phyloP scores from a whole-genome alignment of 2,888 invertebrate species.

The Macaria notata region DNA sequence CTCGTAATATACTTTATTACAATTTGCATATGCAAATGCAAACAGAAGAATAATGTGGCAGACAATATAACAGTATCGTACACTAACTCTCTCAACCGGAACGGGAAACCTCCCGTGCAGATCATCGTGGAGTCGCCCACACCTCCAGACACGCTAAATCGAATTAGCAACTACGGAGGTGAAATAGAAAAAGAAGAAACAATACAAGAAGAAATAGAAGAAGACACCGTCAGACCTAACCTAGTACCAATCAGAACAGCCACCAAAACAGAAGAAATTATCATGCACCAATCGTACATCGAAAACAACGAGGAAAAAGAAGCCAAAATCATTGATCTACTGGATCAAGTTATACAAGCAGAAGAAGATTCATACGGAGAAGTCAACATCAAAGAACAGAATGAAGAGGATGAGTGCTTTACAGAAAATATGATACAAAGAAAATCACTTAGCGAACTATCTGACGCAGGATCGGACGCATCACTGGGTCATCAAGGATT shows the following conservation, averaged over 20 bases:
- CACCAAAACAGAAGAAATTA: conserved; percentile 51
- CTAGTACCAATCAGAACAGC: conserved; percentile 26
- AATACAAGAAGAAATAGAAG: conserved; percentile 41
- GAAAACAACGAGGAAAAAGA: conserved; percentile 72
- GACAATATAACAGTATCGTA: conserved; percentile 44
- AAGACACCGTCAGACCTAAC: conserved; percentile 39
- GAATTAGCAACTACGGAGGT: conserved; percentile 48
- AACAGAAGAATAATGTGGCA: conserved; percentile 38
- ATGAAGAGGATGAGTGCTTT: conserved; percentile 43
- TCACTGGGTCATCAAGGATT: conserved; percentile 68
- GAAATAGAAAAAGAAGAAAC: conserved; percentile 35
- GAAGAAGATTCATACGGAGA: conserved; percentile 74
- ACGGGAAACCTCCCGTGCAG: conserved; percentile 65
- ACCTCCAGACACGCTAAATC: conserved; percentile 60
- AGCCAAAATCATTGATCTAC: conserved; percentile 73
- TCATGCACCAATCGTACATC: conserved; percentile 56
- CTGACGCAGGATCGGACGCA: conserved; percentile 72
- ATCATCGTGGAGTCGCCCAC: conserved; percentile 70
- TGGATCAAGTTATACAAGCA: conserved; percentile 76
- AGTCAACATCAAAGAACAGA: conserved; percentile 56
- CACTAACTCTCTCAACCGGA: conserved; percentile 46
- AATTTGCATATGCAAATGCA: conserved; percentile 56
- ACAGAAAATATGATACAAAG: conserved; percentile 51
- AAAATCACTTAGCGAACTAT: conserved; percentile 67
- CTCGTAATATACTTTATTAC: conserved; percentile 66